These are phyloP conservation scores for honey bee (Apis mellifera) DNA, from an alignment of 1,140 invertebrate species.

Conservation along the genomic window Amel_HAv3.1 CM009931.2:7692001-7692500, in stretches of 20 bases:
- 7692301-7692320: conserved; percentile 58
- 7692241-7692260: background rate
- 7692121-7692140: background rate
- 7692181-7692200: background rate
- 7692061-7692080: background rate
- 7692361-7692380: conserved; percentile 72
- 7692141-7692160: background rate
- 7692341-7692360: conserved; percentile 55
- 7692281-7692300: conserved; percentile 58
- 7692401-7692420: conserved; percentile 61
- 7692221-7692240: background rate
- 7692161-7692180: conserved; percentile 13
- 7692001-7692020: background rate
- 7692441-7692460: conserved; percentile 52
- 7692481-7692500: conserved; percentile 37
- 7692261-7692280: conserved; percentile 49
- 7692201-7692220: conserved; percentile 13
- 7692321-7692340: conserved; percentile 66
- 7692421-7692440: conserved; percentile 56
- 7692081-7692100: background rate
- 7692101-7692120: background rate
- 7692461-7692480: conserved; percentile 42
- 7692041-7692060: background rate
- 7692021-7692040: background rate
- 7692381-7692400: conserved; percentile 65